Evolutionary conservation across 2,888 invertebrate genomes (phyloP).

Genomic region (Danaus chrysippus): DNA sequence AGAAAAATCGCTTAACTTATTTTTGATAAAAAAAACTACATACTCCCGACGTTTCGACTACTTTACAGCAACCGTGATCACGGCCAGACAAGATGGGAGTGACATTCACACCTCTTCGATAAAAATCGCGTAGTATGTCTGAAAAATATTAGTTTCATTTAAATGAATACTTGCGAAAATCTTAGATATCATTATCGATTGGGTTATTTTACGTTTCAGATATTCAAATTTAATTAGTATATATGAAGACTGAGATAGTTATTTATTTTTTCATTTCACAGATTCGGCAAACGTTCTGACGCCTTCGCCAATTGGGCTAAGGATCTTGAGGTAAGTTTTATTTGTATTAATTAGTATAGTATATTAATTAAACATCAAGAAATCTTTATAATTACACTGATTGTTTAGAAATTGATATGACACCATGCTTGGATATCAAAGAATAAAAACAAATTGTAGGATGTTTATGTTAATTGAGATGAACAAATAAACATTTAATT

Average conservation of each 20-base stretch:
- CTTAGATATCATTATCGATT: too few species aligned
- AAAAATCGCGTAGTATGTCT: too few species aligned
- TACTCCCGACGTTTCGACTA: too few species aligned
- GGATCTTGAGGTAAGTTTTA: slow-evolving; percentile 62
- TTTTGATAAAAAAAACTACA: too few species aligned
- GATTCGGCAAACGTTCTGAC: slow-evolving; percentile 72
- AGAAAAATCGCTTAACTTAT: too few species aligned
- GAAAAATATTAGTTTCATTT: too few species aligned
- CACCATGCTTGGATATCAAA: too few species aligned
- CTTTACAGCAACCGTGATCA: too few species aligned
- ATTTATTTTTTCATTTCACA: slow-evolving; percentile 44
- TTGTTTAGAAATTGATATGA: background rate
- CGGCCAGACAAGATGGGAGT: too few species aligned
- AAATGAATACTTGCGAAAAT: too few species aligned
- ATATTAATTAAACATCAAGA: background rate
- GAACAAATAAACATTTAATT: slow-evolving; percentile 1
- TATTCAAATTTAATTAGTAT: background rate
- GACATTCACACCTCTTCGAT: too few species aligned
- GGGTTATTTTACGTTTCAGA: background rate
- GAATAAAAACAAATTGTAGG: background rate
- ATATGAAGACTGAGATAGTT: background rate
- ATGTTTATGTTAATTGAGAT: background rate
- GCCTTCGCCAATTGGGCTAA: slow-evolving; percentile 70
- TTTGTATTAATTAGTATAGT: background rate
- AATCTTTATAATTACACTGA: slow-evolving; percentile 6